Base-by-base conservation (phyloP, 2,113 vertebrate species). In the Empidonax traillii region DNA sequence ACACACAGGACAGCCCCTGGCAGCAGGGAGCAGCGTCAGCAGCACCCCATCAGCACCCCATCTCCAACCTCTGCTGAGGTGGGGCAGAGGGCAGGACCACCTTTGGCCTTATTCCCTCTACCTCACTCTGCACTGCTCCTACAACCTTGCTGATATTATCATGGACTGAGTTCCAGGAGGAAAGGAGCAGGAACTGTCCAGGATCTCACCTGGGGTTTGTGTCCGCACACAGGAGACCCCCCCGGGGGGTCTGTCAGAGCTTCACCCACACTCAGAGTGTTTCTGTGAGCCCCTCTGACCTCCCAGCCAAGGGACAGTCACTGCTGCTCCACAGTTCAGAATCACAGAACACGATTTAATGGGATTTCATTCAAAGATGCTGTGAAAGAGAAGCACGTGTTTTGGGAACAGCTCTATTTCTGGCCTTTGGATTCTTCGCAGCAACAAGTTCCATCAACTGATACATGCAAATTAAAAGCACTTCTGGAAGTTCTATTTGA, bases 391-490 rank as follows among this genome's bases (percentile, higher is more conserved):
- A 66, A 84, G 65, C 28, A 25, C 12, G 5, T 58, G 52, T 58
- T 69, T 55, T 30, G 30, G 58, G 43, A 84, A 85, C 39, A 63
- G 47, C 14, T 66, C 0, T 30, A 43, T 55, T 78, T 80, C 52
- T 28, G 3, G 35, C 39, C 20, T 41, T 89, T 72, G 0, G 1
- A 41, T 59, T 78, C 77, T 61, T 68, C 10, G 0, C 35, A 66
- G 61, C 66, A 87, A 72, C 58, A 90, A 89, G 72, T 91, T 84
- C 35, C 37, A 75, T 23, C 18, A 89, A 78, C 20, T 53, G 90
- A 80, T 80, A 69, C 23, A 66, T 7, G 35, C 28, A 80, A 90
- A 92, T 84, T 74, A 74, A 90, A 93, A 85, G 61, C 68, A 55
- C 20, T 92, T 81, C 74, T 17, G 3, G 61, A 94, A 92, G 73